Conservation (phyloP, 2,888 invertebrate species). For the Habrosyne pyritoides region DNA sequence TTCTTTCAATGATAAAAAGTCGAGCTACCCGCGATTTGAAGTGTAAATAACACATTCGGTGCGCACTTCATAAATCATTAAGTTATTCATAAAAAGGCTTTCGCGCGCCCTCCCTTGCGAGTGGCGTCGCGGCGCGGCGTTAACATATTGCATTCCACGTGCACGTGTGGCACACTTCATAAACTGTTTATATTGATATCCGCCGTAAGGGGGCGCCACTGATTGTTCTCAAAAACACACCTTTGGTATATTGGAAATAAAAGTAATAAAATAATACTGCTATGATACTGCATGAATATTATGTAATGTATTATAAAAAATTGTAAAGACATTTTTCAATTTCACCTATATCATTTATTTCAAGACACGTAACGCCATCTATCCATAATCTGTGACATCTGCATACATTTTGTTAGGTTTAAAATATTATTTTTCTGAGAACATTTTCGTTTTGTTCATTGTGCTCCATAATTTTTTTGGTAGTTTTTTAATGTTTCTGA, state of each 20-base stretch:
- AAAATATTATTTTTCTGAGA: too few species aligned
- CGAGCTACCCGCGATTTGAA: neutral
- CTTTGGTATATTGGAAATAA: too few species aligned
- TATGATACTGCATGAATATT: too few species aligned
- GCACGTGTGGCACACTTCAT: conserved; percentile 81
- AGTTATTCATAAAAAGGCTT: conserved; percentile 81
- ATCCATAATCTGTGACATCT: neutral
- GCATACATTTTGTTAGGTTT: neutral
- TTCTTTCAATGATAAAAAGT: neutral
- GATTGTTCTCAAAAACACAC: conserved; percentile 71
- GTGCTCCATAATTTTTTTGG: too few species aligned
- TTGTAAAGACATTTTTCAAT: neutral
- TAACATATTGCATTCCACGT: conserved; percentile 73
- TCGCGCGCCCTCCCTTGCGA: conserved; percentile 53
- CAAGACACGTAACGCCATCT: conserved; percentile 1
- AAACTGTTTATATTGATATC: conserved; percentile 74
- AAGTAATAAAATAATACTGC: too few species aligned
- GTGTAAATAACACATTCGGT: conserved; percentile 32
- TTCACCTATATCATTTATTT: neutral
- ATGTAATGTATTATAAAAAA: neutral
- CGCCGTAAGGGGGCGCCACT: conserved; percentile 58
- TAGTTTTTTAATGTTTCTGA: too few species aligned
- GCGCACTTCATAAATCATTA: conserved; percentile 77
- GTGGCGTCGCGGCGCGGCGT: conserved; percentile 32
- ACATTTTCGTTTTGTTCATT: neutral